Evolutionary conservation across 2,797 vertebrate genomes (phyloP).

Genomic region (Nasua narica): DNA sequence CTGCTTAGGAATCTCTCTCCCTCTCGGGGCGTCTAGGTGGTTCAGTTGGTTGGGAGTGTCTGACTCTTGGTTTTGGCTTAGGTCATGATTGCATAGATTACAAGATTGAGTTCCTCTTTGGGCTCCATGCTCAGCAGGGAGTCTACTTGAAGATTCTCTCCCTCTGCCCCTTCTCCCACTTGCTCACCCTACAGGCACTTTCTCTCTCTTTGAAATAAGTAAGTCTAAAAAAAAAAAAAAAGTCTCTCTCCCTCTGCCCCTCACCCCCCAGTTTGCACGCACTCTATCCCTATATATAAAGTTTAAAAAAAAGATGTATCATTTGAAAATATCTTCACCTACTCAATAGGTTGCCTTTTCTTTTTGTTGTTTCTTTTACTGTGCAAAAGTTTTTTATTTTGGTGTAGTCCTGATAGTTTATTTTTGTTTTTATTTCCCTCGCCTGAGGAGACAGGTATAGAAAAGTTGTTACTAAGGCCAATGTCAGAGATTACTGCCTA

Average conservation of each 20-base stretch:
- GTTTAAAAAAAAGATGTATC: background rate
- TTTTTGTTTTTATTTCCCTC: background rate
- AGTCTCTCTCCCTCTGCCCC: background rate
- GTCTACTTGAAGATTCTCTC: background rate
- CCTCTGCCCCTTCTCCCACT: background rate
- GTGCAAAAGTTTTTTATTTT: background rate
- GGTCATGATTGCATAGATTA: no score
- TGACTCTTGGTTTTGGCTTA: no score
- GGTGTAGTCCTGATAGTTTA: background rate
- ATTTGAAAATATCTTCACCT: background rate
- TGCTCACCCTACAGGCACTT: background rate
- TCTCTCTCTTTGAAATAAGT: background rate
- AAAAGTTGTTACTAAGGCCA: background rate
- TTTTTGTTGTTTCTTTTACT: background rate
- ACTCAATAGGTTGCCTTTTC: background rate
- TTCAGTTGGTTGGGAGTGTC: no score
- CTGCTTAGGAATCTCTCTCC: no score
- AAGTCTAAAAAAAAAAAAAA: background rate
- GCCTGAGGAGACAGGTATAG: background rate
- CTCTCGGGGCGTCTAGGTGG: no score
- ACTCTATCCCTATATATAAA: background rate
- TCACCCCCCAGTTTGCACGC: background rate
- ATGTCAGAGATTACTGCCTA: background rate
- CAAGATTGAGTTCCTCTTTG: no score
- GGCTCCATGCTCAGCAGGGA: no score